A percentile compares a stretch with the other conserved stretches of the same genome.
Evolutionary conservation across 2,113 vertebrate species (phyloP).

Genomic region (Hippopotamus amphibius): DNA sequence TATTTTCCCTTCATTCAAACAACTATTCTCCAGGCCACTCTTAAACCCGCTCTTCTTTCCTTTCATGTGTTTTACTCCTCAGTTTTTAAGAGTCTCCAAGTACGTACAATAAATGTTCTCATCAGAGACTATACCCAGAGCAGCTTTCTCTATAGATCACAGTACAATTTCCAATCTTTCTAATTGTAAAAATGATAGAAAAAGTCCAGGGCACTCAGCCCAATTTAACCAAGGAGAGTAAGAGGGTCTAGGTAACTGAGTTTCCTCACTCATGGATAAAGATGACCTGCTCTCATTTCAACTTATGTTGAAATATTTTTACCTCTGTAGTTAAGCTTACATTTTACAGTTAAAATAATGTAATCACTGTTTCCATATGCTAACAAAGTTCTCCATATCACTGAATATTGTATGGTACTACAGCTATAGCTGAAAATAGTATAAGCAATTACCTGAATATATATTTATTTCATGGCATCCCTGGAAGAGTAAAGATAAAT

Average conservation of each 20-base stretch:
- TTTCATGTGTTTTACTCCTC: conserved; percentile 38
- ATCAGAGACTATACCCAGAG: background rate
- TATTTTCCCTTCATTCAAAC: conserved; percentile 24
- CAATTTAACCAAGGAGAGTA: background rate
- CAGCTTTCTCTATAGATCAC: background rate
- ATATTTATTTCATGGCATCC: background rate
- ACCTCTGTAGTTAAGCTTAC: background rate
- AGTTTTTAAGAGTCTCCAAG: conserved; percentile 60
- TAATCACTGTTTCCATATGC: background rate
- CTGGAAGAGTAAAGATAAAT: background rate
- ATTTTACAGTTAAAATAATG: background rate
- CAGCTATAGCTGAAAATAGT: background rate
- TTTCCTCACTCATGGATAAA: background rate
- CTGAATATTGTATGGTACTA: background rate
- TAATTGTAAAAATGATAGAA: background rate
- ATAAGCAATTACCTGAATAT: background rate
- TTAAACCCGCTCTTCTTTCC: background rate
- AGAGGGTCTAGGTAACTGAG: background rate
- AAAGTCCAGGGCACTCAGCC: background rate
- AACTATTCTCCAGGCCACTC: background rate
- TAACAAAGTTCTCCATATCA: background rate
- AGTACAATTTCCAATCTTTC: conserved; percentile 50
- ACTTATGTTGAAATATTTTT: background rate
- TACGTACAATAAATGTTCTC: conserved; percentile 8
- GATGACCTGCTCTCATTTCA: background rate